Conservation (phyloP, 2,888 invertebrate species). For the Melieria picta region DNA sequence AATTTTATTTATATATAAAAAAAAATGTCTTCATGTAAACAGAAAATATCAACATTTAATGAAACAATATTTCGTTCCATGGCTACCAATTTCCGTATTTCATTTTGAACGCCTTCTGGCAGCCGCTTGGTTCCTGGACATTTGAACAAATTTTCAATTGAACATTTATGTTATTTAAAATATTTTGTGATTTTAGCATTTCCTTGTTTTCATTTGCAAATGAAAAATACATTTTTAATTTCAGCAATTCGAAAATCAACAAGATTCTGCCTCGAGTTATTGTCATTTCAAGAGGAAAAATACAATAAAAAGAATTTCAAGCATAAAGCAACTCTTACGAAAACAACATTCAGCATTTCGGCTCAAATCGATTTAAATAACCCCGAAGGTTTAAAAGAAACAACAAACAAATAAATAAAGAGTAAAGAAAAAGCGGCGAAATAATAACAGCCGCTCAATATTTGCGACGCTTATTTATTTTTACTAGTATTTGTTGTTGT, state of each 20-base stretch:
- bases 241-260: no score
- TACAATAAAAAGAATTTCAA: no score
- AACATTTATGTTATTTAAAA: not conserved
- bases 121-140: no score
- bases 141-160: not conserved
- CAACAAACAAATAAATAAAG: not conserved
- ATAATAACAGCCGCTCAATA: slow-evolving; percentile 1
- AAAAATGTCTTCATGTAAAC: no score
- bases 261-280: no score
- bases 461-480: slow-evolving; percentile 6
- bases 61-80: no score
- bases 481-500: slow-evolving; percentile 17
- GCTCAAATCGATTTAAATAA: slow-evolving; percentile 26
- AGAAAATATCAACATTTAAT: no score
- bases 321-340: not conserved
- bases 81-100: no score
- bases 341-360: slow-evolving; percentile 11
- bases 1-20: no score
- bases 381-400: slow-evolving; percentile 19
- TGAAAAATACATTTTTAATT: not conserved
- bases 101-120: no score
- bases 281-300: no score
- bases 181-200: not conserved
- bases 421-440: slow-evolving; percentile 9
- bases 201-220: not conserved